Conservation (phyloP, 1,140 invertebrate genomes). For the Caenorhabditis brenneri region DNA sequence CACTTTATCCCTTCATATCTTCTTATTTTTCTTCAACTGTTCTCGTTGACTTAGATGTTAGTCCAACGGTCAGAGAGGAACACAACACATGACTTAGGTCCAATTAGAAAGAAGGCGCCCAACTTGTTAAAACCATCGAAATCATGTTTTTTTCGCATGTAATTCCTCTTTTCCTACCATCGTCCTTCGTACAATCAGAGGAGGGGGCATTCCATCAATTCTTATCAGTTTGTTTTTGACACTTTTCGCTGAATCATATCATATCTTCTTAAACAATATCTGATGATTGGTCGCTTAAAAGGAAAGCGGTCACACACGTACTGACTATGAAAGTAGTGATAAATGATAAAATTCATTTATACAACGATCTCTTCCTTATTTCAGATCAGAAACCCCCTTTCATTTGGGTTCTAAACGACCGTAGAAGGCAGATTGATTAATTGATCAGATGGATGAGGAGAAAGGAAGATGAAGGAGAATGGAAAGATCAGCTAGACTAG, state of each 20-base stretch:
- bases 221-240: conserved; percentile 39
- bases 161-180: neutral
- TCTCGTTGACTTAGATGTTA: neutral
- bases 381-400: neutral
- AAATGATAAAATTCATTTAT: neutral
- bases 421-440: neutral
- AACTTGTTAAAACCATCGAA: conserved; percentile 43
- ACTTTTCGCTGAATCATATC: conserved; percentile 39
- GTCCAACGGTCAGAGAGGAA: conserved; percentile 25
- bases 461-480: neutral
- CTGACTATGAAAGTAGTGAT: neutral
- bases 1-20: conserved; percentile 18
- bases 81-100: conserved; percentile 26
- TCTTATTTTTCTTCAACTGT: no score
- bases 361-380: neutral
- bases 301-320: conserved; percentile 1
- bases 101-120: conserved; percentile 26
- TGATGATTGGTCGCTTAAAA: conserved; percentile 29
- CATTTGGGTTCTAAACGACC: neutral
- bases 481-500: conserved; percentile 1
- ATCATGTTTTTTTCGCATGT: conserved; percentile 39
- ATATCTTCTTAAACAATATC: conserved; percentile 30
- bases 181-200: conserved; percentile 14
- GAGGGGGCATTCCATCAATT: neutral
- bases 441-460: neutral